Base-by-base conservation (phyloP, 2,888 invertebrate genomes). In the Gnatocerus cornutus region DNA sequence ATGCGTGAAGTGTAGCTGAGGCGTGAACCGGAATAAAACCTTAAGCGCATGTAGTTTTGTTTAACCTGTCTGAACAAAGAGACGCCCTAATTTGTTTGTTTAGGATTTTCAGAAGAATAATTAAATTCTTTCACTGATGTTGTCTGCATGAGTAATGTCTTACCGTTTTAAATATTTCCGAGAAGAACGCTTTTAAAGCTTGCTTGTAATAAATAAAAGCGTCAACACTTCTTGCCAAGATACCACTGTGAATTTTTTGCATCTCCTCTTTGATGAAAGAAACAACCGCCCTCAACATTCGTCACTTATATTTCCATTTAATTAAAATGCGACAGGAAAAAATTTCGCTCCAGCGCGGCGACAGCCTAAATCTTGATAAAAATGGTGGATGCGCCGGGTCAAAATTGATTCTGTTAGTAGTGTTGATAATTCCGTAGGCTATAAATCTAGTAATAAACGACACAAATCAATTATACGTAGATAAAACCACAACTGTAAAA, bases 101-200 rank as follows among this genome's bases (percentile, higher is more conserved):
- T 50, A 27, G 61, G 37, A 61, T 39, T 48, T 46, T 16, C 37
- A 50, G 14, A 43, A 59, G 46, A 58, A 59, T 53, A 65, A 65
- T 65, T 65, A 65, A 55, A 66, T 58, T 59, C 46, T 66, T 50
- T 43, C 56, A 50, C n/a, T 50, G 62, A 37, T 46, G 50, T 30
- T 50, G 21, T 62, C 50, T 62, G 45, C 16, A 55, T 65, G 65
- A 65, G 30, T 65, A 33, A 65, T 65, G 65, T 21, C 9, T 27
- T 45, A 33, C 46, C 45, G 43, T 65, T 56, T 43, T 65, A 55
- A 55, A 65, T 43, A 46, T 61, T 41, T 48, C 16, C 9, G 48
- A 46, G 21, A 16, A 41, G 41, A 41, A 41, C 13, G 41, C 12
- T 45, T 12, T 65, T 55, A 33, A 56, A 58, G 48, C 52, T 27